phyloP scores from a whole-genome alignment of 2,888 invertebrate species.

The Resseliella maxima region DNA sequence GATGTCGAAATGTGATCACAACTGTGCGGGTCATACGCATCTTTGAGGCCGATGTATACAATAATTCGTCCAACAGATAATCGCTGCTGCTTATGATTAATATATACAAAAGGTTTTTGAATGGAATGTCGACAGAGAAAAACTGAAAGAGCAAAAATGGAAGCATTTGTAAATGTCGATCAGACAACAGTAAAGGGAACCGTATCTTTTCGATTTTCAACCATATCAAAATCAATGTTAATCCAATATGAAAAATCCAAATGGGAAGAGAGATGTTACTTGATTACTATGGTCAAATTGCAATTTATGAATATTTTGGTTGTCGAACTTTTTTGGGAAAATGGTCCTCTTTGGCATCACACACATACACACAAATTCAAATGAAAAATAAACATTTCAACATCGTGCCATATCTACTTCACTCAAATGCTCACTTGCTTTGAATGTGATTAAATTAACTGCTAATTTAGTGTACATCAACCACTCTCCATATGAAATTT shows the following conservation, averaged over 20 bases:
- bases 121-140: neutral
- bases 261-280: slow-evolving; percentile 1
- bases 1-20: neutral
- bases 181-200: neutral
- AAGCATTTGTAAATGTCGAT: slow-evolving; percentile 26
- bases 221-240: slow-evolving; percentile 28
- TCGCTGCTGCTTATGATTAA: slow-evolving; percentile 12
- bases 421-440: neutral
- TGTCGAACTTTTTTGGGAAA: neutral
- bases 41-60: slow-evolving; percentile 13
- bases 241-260: slow-evolving; percentile 6
- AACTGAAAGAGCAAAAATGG: neutral
- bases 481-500: no score
- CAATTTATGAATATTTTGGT: slow-evolving; percentile 27
- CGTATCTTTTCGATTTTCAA: no score
- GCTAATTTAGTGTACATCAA: slow-evolving; percentile 42
- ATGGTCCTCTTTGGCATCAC: neutral
- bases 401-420: neutral
- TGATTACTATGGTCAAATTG: slow-evolving; percentile 43
- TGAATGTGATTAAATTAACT: slow-evolving; percentile 55
- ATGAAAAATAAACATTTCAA: slow-evolving; percentile 2
- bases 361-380: neutral
- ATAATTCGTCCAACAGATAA: slow-evolving; percentile 16
- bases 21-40: neutral
- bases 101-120: neutral